phyloP scores from a whole-genome alignment of 2,888 invertebrate species.

The Alloplasta piceator region DNA sequence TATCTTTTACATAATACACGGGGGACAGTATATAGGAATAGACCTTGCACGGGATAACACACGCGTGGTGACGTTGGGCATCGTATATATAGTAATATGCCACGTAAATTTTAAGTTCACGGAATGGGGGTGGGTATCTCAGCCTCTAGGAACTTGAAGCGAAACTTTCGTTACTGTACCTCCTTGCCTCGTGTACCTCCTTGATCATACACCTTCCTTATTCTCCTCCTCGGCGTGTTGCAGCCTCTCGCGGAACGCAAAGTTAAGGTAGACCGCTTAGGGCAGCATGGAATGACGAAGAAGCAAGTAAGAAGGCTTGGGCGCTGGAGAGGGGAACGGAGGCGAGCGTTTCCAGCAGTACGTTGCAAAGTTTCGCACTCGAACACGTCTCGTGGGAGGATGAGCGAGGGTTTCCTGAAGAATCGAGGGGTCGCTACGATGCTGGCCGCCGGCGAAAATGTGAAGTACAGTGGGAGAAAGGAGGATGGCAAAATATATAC shows the following conservation, averaged over 20 bases:
- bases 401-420: conserved; percentile 38
- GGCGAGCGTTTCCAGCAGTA: conserved; percentile 25
- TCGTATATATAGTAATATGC: conserved; percentile 43
- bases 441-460: conserved; percentile 53
- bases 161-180: conserved; percentile 52
- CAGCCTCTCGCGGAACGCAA: conserved; percentile 45
- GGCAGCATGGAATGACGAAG: conserved; percentile 56
- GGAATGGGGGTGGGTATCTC: conserved; percentile 28
- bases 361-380: conserved; percentile 62
- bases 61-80: neutral
- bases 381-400: conserved; percentile 55
- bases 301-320: conserved; percentile 18
- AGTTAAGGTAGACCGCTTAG: conserved; percentile 64
- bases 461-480: conserved; percentile 10
- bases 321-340: neutral
- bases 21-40: conserved; percentile 36
- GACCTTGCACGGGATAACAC: neutral
- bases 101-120: conserved; percentile 33
- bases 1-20: conserved; percentile 31
- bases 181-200: too few relatives aligned
- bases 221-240: conserved; percentile 14
- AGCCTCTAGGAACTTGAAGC: conserved; percentile 42
- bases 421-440: conserved; percentile 53
- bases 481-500: conserved; percentile 13
- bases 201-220: neutral